Evolutionary conservation across 2,888 invertebrate genomes (phyloP).

Genomic region (Agriopis aurantiaria): DNA sequence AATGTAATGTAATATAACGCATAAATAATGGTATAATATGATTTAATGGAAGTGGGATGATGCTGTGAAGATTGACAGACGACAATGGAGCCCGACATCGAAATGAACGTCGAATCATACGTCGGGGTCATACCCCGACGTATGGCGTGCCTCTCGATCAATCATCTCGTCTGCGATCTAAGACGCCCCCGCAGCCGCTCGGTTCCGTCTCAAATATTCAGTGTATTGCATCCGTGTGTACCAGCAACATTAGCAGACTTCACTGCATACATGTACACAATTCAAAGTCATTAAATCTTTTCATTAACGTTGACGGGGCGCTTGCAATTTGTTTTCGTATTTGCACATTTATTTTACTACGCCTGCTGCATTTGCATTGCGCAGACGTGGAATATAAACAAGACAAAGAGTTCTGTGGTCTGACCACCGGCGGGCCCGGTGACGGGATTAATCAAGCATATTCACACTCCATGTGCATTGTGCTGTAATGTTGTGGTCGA

Average conservation of each 20-base stretch:
- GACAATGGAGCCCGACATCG: conserved; percentile 59
- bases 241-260: conserved; percentile 29
- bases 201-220: conserved; percentile 22
- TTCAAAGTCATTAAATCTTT: conserved; percentile 38
- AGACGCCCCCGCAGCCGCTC: conserved; percentile 55
- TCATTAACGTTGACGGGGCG: conserved; percentile 36
- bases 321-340: conserved; percentile 52
- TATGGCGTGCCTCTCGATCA: conserved; percentile 54
- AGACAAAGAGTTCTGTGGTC: conserved; percentile 57
- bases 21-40: conserved; percentile 21
- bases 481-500: conserved; percentile 53
- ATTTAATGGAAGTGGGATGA: conserved; percentile 29
- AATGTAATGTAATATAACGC: conserved; percentile 3
- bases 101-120: too few relatives aligned
- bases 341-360: conserved; percentile 53
- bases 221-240: conserved; percentile 20
- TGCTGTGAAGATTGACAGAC: conserved; percentile 46
- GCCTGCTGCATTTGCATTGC: conserved; percentile 54
- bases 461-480: conserved; percentile 55
- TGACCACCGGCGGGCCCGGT: conserved; percentile 52
- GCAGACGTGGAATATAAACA: conserved; percentile 59
- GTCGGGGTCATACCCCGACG: too few relatives aligned
- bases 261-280: conserved; percentile 31
- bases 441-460: conserved; percentile 64
- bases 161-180: conserved; percentile 56